Conservation (phyloP, 2,113 vertebrate species). For the Calidris pygmaea region DNA sequence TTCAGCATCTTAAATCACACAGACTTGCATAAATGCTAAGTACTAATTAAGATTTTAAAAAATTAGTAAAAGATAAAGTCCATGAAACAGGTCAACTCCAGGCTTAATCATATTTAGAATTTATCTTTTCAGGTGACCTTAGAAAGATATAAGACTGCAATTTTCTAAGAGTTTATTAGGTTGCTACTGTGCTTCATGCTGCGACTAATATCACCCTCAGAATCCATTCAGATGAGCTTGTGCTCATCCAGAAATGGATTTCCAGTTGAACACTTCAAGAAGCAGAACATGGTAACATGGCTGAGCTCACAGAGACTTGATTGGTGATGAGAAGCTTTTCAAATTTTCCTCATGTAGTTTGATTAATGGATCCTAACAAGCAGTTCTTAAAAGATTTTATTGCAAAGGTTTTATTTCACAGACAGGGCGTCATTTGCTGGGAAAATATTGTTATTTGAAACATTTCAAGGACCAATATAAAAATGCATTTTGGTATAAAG, state of each 20-base stretch:
- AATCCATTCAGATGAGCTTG: not conserved
- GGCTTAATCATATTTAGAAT: conserved; percentile 32
- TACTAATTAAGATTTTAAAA: conserved; percentile 51
- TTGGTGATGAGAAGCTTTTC: not conserved
- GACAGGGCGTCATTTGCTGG: not conserved
- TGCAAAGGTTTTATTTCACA: not conserved
- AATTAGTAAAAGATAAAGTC: conserved; percentile 33
- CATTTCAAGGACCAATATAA: not conserved
- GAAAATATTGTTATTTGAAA: not conserved
- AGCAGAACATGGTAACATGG: not conserved
- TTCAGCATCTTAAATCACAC: conserved; percentile 59
- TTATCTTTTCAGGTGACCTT: conserved; percentile 26
- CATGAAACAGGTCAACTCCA: conserved; percentile 35
- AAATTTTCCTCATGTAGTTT: not conserved
- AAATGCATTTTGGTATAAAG: not conserved
- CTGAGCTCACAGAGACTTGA: not conserved
- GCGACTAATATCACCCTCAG: not conserved
- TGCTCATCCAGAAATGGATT: not conserved
- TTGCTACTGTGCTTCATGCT: not conserved
- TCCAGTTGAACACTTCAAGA: not conserved
- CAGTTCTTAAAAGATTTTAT: not conserved
- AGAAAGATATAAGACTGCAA: not conserved
- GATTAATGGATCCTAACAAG: not conserved
- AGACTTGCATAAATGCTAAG: conserved; percentile 50
- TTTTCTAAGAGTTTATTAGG: not conserved